Conservation (phyloP, 2,888 invertebrate genomes). For the Tridacna gigas region DNA sequence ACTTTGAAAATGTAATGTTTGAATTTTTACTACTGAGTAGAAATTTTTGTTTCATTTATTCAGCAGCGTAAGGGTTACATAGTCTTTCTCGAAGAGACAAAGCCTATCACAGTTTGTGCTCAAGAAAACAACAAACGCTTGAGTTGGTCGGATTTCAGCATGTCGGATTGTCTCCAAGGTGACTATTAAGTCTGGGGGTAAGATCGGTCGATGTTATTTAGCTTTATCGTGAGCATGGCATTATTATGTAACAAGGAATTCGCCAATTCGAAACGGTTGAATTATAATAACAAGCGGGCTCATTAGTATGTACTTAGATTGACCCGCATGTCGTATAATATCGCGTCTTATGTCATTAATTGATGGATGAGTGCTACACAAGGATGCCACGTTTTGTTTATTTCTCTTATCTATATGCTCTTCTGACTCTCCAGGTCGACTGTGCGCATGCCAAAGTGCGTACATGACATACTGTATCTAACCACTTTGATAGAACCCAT, state of each 20-base stretch:
- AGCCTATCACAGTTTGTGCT: no score
- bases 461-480: neutral
- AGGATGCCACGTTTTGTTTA: slow-evolving; percentile 44
- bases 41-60: no score
- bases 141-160: no score
- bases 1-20: no score
- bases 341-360: slow-evolving; percentile 54
- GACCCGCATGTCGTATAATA: slow-evolving; percentile 47
- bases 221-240: neutral
- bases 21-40: no score
- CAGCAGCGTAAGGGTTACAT: no score
- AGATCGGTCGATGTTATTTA: no score
- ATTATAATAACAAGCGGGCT: slow-evolving; percentile 40
- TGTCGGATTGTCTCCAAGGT: no score
- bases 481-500: neutral
- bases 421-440: slow-evolving; percentile 3
- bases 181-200: no score
- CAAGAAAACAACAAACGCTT: no score
- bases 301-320: slow-evolving; percentile 63
- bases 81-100: no score
- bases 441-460: neutral
- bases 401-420: slow-evolving; percentile 15
- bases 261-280: slow-evolving; percentile 29
- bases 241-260: slow-evolving; percentile 32
- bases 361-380: slow-evolving; percentile 51